These are phyloP conservation scores for Drosophila tani DNA, from an alignment of 1,140 invertebrate genomes.

Conservation along the genomic window DNA sequence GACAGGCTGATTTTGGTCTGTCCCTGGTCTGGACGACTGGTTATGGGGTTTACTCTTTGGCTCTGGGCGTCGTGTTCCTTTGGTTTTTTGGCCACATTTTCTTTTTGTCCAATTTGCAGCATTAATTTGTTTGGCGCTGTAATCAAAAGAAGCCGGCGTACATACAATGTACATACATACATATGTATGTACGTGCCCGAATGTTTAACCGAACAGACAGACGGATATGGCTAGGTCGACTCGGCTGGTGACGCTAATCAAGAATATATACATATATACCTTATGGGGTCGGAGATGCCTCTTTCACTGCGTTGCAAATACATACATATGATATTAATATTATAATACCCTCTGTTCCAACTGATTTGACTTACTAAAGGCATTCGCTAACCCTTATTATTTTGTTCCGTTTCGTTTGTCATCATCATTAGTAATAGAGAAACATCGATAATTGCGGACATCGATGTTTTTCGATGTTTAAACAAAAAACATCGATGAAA, in stretches of 20 bases:
- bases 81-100: slow-evolving; percentile 19
- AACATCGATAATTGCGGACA: no score
- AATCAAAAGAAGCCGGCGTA: slow-evolving; percentile 21
- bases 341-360: background rate
- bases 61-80: slow-evolving; percentile 15
- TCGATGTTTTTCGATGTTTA: no score
- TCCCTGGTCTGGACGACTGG: slow-evolving; percentile 16
- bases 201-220: background rate
- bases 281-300: no score
- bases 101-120: slow-evolving; percentile 58
- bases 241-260: no score
- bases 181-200: background rate
- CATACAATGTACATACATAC: no score
- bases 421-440: slow-evolving; percentile 48
- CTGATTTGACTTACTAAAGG: slow-evolving; percentile 16
- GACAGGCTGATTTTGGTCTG: slow-evolving; percentile 16
- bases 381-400: slow-evolving; percentile 38
- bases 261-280: no score
- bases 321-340: no score
- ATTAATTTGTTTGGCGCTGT: slow-evolving; percentile 60
- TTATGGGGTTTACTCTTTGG: background rate
- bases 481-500: no score
- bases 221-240: no score
- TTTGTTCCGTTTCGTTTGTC: slow-evolving; percentile 36
- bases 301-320: no score